A percentile compares a stretch with the other conserved stretches of the same genome.
Evolutionary conservation across 2,888 invertebrate species (phyloP).

Genomic region (Laothoe populi): DNA sequence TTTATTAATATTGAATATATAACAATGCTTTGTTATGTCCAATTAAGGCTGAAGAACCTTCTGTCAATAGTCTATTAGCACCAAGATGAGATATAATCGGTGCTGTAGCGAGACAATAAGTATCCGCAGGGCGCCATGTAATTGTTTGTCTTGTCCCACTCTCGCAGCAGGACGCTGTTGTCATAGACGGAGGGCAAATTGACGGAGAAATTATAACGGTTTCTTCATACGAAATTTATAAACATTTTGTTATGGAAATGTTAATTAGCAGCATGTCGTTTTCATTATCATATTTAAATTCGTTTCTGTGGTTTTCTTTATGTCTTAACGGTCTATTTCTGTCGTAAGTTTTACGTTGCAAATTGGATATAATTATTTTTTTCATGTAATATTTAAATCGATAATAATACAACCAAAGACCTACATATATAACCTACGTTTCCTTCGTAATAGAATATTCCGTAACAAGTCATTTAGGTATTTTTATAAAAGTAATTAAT

Average conservation of each 20-base stretch:
- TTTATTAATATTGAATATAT: neutral
- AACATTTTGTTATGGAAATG: conserved; percentile 35
- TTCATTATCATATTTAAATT: neutral
- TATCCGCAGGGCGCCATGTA: conserved; percentile 67
- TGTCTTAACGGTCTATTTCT: neutral
- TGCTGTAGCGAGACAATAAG: conserved; percentile 68
- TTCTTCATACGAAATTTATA: conserved; percentile 31
- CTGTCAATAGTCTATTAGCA: conserved; percentile 71
- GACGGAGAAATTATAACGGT: conserved; percentile 62
- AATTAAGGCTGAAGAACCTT: conserved; percentile 55
- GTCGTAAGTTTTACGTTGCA: neutral
- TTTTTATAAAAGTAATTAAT: neutral
- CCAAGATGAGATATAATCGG: conserved; percentile 70
- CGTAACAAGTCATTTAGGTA: neutral
- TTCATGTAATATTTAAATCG: neutral
- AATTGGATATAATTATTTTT: neutral
- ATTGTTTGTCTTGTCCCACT: conserved; percentile 71
- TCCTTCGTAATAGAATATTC: neutral
- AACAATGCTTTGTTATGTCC: conserved; percentile 39
- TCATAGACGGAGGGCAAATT: conserved; percentile 61
- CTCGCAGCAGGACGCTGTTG: conserved; percentile 62
- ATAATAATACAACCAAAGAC: no score
- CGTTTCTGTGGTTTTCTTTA: neutral
- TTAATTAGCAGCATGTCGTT: conserved; percentile 13
- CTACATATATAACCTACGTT: neutral